phyloP scores from a whole-genome alignment of 1,140 invertebrate genomes.

The Drosophila truncata region DNA sequence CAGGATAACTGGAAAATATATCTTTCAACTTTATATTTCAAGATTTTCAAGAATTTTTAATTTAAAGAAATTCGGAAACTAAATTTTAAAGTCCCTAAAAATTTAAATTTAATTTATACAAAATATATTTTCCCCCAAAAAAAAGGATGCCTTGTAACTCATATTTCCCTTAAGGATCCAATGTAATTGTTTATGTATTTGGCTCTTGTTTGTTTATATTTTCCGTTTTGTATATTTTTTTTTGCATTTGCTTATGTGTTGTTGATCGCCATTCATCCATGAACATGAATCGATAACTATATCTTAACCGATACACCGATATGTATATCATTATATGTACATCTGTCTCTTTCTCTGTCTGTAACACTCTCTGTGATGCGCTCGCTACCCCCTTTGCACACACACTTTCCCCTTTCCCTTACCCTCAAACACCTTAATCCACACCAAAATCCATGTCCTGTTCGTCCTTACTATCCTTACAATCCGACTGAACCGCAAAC shows the following conservation, averaged over 20 bases:
- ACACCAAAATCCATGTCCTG: not conserved
- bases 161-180: not conserved
- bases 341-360: constrained; percentile 55
- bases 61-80: not conserved
- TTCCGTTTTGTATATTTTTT: constrained; percentile 9
- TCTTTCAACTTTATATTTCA: not conserved
- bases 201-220: not conserved
- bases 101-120: not conserved
- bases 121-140: not conserved
- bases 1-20: not conserved
- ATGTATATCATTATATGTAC: constrained; percentile 44
- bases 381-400: constrained; percentile 50
- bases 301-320: constrained; percentile 24
- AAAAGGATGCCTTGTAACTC: not conserved
- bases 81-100: not conserved
- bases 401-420: constrained; percentile 9
- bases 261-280: constrained; percentile 15
- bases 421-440: not conserved
- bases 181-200: not conserved
- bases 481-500: constrained; percentile 17
- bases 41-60: not conserved
- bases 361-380: constrained; percentile 45
- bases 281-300: constrained; percentile 24
- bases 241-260: constrained; percentile 19
- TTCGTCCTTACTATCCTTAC: not conserved